Base-by-base conservation (phyloP, 2,888 invertebrate genomes). In the Pristionchus japonicus region DNA sequence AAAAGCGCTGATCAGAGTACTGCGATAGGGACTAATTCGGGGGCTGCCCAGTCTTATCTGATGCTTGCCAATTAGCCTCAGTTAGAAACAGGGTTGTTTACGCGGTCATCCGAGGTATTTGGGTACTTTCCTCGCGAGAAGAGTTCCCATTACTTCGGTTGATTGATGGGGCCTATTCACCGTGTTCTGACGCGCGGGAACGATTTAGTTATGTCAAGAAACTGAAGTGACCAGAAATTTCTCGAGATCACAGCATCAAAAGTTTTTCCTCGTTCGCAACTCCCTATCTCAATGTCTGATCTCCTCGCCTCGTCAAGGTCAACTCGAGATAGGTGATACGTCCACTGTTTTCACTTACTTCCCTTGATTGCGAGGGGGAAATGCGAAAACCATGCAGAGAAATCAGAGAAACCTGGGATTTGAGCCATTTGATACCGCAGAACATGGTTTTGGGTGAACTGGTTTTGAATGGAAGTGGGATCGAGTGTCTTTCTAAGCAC, bases 281-380 rank as follows among this genome's bases (percentile, higher is more conserved):
- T 77, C 77, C 47, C 13, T 77, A 77, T 77, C 77, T 77, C 77
- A 43, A 27, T 77, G 77, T 77, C 77, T 43, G 77, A 77, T 77
- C 77, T 77, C 27, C 23, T 23, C 20, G 40, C 43, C 74, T 37
- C 9, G 43, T 77, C 77, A 77, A 77, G 77, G 77, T 77, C 77
- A 20, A 40, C 43, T 77, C 43, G 61, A 64, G 77, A 77, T 47
- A 37, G n/a, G 47, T 43, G 77, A 77, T 77, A 77, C 40, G 27
- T 47, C 77, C 77, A 6, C 77, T 40, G 77, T 77, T 77, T 77
- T 77, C 27, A 20, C 70, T 20, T 13, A 64, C n/a, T 27, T 20
- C n/a, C n/a, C 27, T 23, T n/a, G 1, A 64, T 34, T 31, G 64
- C n/a, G n/a, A n/a, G n/a, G n/a, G 15, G 64, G 64, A 64, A 27